A percentile compares a stretch with the other conserved stretches of the same genome.
These are phyloP conservation scores for Prorops nasuta DNA, from an alignment of 1,140 invertebrate species.

Conservation along the genomic window DNA sequence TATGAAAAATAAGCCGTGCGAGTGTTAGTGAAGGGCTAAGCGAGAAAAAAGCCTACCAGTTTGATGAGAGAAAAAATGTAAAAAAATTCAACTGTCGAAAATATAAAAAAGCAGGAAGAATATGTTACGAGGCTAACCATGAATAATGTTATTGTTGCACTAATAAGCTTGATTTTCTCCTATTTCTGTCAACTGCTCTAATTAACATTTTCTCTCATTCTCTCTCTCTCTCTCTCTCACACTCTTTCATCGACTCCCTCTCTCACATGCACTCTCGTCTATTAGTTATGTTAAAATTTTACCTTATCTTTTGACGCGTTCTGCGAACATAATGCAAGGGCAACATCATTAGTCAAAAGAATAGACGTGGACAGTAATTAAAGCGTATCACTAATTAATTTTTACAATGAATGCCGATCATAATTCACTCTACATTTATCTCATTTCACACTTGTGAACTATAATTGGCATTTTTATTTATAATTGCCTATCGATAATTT, in stretches of 20 bases:
- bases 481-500: too few species aligned
- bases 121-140: too few species aligned
- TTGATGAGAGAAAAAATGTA: not conserved
- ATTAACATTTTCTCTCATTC: slow-evolving; percentile 6
- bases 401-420: slow-evolving; percentile 21
- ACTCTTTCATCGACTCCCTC: slow-evolving; percentile 9
- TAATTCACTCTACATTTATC: too few species aligned
- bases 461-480: too few species aligned
- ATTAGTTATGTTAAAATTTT: slow-evolving; percentile 43
- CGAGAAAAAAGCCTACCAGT: slow-evolving; percentile 8
- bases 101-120: too few species aligned
- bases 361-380: slow-evolving; percentile 37
- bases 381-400: slow-evolving; percentile 27
- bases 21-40: slow-evolving; percentile 12
- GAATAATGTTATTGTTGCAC: too few species aligned
- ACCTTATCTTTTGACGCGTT: slow-evolving; percentile 53
- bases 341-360: slow-evolving; percentile 43
- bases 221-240: slow-evolving; percentile 3
- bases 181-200: not conserved
- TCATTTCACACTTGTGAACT: too few species aligned
- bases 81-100: too few species aligned
- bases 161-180: not conserved
- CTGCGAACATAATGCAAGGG: slow-evolving; percentile 54
- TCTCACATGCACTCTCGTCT: slow-evolving; percentile 24
- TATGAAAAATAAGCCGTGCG: too few species aligned